phyloP scores from a whole-genome alignment of 1,140 invertebrate genomes.

The Danaus plexippus region DNA sequence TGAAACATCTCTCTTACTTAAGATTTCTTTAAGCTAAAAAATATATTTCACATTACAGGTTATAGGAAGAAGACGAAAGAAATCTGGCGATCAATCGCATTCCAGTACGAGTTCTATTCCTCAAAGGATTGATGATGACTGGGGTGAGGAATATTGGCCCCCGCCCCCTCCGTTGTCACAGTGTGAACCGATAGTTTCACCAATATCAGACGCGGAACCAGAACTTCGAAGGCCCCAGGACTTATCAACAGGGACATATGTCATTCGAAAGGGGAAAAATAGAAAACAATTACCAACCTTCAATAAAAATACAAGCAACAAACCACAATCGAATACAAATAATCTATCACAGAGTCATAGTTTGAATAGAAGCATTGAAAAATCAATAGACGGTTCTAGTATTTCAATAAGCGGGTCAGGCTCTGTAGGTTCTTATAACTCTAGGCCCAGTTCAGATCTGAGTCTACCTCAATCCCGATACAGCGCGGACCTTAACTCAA shows the following conservation, averaged over 20 bases:
- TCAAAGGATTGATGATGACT: slow-evolving; percentile 66
- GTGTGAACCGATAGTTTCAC: slow-evolving; percentile 78
- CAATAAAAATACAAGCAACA: slow-evolving; percentile 60
- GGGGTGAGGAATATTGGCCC: slow-evolving; percentile 76
- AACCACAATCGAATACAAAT: slow-evolving; percentile 54
- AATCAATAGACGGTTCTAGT: slow-evolving; percentile 67
- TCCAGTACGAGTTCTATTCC: slow-evolving; percentile 76
- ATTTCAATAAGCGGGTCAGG: slow-evolving; percentile 69
- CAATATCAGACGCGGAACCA: slow-evolving; percentile 76
- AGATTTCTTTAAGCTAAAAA: neutral
- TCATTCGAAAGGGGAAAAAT: slow-evolving; percentile 77
- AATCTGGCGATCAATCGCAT: slow-evolving; percentile 72
- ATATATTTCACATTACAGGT: slow-evolving; percentile 61
- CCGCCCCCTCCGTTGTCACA: slow-evolving; percentile 74
- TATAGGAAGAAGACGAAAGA: slow-evolving; percentile 73
- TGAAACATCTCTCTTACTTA: neutral
- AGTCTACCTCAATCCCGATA: slow-evolving; percentile 73
- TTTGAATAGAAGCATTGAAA: slow-evolving; percentile 63
- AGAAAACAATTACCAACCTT: slow-evolving; percentile 67
- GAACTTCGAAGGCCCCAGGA: slow-evolving; percentile 73
- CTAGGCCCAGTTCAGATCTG: slow-evolving; percentile 73
- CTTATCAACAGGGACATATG: slow-evolving; percentile 79
- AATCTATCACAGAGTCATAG: slow-evolving; percentile 57
- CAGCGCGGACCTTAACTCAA: slow-evolving; percentile 73
- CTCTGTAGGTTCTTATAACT: slow-evolving; percentile 74